Evolutionary conservation across 1,140 invertebrate species (phyloP), one percentile per base, ranked within the genome.

Genomic region (Rhyacophila brunnea): DNA sequence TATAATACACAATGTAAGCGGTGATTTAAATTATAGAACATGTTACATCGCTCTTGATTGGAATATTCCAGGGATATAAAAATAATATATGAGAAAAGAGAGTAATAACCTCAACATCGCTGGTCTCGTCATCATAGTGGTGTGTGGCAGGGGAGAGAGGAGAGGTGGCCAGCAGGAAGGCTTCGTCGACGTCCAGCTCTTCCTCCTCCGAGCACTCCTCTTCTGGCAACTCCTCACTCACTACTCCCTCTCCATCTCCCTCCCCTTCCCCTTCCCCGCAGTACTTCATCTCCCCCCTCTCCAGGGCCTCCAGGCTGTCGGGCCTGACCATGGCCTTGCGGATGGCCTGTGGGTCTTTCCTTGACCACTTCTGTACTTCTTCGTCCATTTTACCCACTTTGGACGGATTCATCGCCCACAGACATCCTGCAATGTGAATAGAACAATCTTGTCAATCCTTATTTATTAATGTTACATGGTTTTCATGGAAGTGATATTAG

Each of bases 351-450:
- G 93, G 92, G 80, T 97, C 95, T 75, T 97, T 98, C 65, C 91
- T 85, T 6, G 92, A 92, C 91, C 94, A 97, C 72, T 97, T 98
- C 66, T 92, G 90, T 38, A 98, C 92, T 74, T 98, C 95, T 73
- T 98, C 95, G 65, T 97, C 94, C 93, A 98, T 96, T 80, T 98
- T 98, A 17, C 87, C 85, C 13, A 95, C 87, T 74, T 96, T 96
- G 11, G 88, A 87, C 0, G 94, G 94, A 80, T 96, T 96, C 81
- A 98, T 92, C 1, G 94, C 94, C 96, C 96, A 98, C 48, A 97
- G 80, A 70, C 95, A 98, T 2, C 95, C 76, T 78, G 60, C 3
- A 61, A 64, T n/a, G n/a, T n/a, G n/a, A 42, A 40, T 42, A 20
- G 23, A 45, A 6, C 19, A 23, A 23, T n/a, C 19, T n/a, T n/a